These are phyloP conservation scores for Colossoma macropomum DNA, from an alignment of 2,113 vertebrate species.

Conservation along the genomic window DNA sequence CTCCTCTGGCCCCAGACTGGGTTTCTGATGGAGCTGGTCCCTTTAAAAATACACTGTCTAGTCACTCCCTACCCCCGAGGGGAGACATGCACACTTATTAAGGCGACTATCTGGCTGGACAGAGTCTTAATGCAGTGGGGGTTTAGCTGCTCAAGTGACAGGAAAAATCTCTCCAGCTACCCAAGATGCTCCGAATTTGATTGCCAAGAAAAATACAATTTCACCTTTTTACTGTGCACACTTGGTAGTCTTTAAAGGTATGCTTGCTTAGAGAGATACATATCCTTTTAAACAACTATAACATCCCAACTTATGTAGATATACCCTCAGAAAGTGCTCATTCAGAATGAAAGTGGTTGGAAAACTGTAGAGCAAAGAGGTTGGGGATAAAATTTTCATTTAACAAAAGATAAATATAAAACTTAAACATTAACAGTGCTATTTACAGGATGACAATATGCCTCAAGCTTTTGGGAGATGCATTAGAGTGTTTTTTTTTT, in stretches of 20 bases:
- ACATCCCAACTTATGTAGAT: no score
- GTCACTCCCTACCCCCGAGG: slow-evolving; percentile 70
- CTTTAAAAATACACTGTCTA: slow-evolving; percentile 68
- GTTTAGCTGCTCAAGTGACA: slow-evolving; percentile 63
- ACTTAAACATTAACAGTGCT: neutral
- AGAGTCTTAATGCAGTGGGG: slow-evolving; percentile 67
- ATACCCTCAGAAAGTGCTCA: neutral
- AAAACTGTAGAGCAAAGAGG: neutral
- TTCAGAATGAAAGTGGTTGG: neutral
- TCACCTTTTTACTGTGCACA: neutral
- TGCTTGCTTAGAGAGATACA: slow-evolving; percentile 2
- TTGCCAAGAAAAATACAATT: neutral
- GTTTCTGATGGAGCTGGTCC: slow-evolving; percentile 55
- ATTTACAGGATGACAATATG: slow-evolving; percentile 30
- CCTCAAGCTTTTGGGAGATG: slow-evolving; percentile 28
- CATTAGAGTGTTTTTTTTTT: slow-evolving; percentile 11
- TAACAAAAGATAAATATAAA: slow-evolving; percentile 4
- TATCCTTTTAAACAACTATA: neutral
- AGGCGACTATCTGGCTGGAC: slow-evolving; percentile 70
- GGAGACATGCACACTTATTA: slow-evolving; percentile 67
- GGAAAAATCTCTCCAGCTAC: slow-evolving; percentile 49
- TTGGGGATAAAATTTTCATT: neutral
- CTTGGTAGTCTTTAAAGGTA: slow-evolving; percentile 1
- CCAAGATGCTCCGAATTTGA: slow-evolving; percentile 18
- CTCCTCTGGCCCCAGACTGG: slow-evolving; percentile 46